Evolutionary conservation across 2,888 invertebrate genomes (phyloP), one percentile per base, ranked within the genome.

Genomic region (Nebria brevicollis): DNA sequence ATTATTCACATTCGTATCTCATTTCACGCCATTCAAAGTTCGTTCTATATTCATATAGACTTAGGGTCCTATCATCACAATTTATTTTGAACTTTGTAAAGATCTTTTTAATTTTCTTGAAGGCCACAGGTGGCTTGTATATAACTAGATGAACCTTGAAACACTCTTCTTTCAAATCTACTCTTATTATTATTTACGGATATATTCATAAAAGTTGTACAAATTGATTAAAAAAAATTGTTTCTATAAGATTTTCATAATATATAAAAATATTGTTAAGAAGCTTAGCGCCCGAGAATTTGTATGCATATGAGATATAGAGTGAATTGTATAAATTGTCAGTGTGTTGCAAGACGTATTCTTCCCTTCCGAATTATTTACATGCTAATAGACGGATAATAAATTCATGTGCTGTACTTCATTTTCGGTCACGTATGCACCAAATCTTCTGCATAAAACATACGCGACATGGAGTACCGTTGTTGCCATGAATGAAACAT

Each of bases 1-100:
- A 43, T 43, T 43, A 20, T 20, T 20, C 20, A 20, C 43, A 10
- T 6, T 43, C 43, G 10, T 43, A 43, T 43, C 43, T 6, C 10
- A 43, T 43, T 43, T 43, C 43, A 43, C 10, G 54, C 8, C 8
- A 13, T 54, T 54, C 54, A 54, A 54, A 54, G 54, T 54, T 11
- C 54, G 54, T 54, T 54, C 54, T 8, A 8, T 8, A 54, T 54
- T 54, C 11, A 54, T 7, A 8, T 7, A 54, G 54, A 8, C 54
- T 54, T 54, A 54, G 54, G 54, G 11, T 54, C 15, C 75, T 20
- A 64, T 64, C 64, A 34, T 20, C 43, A 26, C 64, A 13, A 75
- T 54, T 79, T n/a, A 74, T 75, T 75, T 70, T 80, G 80, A 80
- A 75, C 80, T 80, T 80, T 80, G 75, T 26, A 68, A 79, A 42